Conservation (phyloP, 64 coral and sea anemone genomes). For the Catalaphyllia jardinei region DNA sequence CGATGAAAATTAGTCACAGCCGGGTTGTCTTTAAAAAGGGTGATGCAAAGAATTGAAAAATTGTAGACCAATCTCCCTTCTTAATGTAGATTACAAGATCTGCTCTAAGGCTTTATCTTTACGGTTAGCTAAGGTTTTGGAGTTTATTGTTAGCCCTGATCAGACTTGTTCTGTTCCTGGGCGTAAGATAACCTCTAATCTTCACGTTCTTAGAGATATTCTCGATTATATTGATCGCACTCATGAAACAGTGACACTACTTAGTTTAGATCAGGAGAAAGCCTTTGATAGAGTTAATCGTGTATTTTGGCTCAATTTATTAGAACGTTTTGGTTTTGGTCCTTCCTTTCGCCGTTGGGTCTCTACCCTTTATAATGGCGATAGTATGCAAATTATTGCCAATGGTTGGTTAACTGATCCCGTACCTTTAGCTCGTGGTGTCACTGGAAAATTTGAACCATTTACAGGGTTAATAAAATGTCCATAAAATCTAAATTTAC, state of each 20-base stretch:
- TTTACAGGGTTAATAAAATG: too few relatives aligned
- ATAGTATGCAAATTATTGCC: not conserved
- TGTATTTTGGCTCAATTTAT: not conserved
- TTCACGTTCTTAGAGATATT: not conserved
- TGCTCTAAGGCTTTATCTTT: not conserved
- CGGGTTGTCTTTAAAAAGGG: not conserved
- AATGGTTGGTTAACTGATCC: not conserved
- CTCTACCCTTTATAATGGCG: not conserved
- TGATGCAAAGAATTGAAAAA: not conserved
- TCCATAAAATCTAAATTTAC: too few relatives aligned
- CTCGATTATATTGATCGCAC: not conserved
- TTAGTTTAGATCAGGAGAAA: constrained; percentile 27
- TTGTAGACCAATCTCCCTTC: not conserved
- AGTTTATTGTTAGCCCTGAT: not conserved
- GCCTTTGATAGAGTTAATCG: constrained; percentile 18
- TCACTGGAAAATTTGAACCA: too few relatives aligned
- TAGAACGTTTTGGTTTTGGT: not conserved
- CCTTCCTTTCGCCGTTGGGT: not conserved
- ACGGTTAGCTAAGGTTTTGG: not conserved
- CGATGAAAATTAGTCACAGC: not conserved
- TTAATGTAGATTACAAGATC: constrained; percentile 28
- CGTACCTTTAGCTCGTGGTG: not conserved
- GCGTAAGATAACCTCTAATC: not conserved
- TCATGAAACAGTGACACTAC: not conserved
- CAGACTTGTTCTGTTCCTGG: not conserved